These are phyloP conservation scores for Peromyscus attwateri DNA, from an alignment of 2,797 vertebrate species.

Conservation along the genomic window DNA sequence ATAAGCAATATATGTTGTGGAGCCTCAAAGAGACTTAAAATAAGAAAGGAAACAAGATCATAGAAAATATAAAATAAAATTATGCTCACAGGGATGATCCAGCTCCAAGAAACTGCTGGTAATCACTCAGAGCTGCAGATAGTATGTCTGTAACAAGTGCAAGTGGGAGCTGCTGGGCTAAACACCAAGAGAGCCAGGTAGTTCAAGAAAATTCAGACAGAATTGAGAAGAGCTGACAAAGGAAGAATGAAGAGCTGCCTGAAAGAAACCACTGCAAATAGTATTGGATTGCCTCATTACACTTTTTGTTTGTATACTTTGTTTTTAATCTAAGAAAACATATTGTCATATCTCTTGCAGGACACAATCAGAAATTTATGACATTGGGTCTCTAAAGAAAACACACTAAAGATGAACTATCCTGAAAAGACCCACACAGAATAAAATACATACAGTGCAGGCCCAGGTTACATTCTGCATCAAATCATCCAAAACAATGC, in stretches of 20 bases:
- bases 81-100: constrained; percentile 4
- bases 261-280: constrained; percentile 45
- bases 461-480: neutral
- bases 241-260: neutral
- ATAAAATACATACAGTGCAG: constrained; percentile 34
- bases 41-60: constrained; percentile 2
- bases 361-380: constrained; percentile 27
- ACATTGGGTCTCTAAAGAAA: constrained; percentile 50
- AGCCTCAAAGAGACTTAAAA: neutral
- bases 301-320: neutral
- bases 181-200: neutral
- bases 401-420: neutral
- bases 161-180: constrained; percentile 52
- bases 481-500: constrained; percentile 15
- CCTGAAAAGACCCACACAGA: neutral
- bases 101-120: constrained; percentile 32
- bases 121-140: neutral
- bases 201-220: constrained; percentile 50
- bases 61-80: constrained; percentile 53
- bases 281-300: neutral
- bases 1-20: neutral
- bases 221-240: constrained; percentile 16
- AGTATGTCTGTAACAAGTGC: constrained; percentile 30
- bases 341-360: neutral
- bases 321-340: constrained; percentile 1